phyloP scores from a whole-genome alignment of 2,888 invertebrate species.

The Cancer borealis region DNA sequence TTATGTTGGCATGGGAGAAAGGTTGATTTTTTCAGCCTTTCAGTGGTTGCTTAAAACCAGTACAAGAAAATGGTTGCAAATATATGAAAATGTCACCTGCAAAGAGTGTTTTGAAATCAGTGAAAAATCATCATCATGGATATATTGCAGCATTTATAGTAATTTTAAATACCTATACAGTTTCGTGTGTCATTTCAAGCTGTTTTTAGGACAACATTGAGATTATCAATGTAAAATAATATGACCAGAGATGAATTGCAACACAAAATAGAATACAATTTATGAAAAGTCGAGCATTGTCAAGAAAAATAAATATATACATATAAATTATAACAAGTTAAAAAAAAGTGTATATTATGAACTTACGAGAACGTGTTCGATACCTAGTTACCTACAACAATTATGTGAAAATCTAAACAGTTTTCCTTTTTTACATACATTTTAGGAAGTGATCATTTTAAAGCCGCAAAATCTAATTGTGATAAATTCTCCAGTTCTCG shows the following conservation, averaged over 20 bases:
- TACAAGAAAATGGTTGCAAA: neutral
- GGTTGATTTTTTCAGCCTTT: neutral
- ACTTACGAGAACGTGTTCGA: neutral
- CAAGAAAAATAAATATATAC: neutral
- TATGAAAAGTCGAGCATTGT: neutral
- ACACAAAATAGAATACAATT: neutral
- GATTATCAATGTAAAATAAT: neutral
- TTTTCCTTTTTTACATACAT: constrained; percentile 12
- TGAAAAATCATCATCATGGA: neutral
- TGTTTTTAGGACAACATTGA: neutral
- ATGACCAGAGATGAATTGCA: neutral
- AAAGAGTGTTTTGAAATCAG: neutral
- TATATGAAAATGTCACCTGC: neutral
- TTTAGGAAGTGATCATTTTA: constrained; percentile 16
- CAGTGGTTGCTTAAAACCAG: neutral
- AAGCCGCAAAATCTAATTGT: constrained; percentile 30
- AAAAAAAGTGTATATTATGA: neutral
- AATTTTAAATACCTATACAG: neutral
- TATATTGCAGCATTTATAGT: neutral
- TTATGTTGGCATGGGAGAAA: neutral
- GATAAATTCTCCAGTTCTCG: constrained; percentile 1
- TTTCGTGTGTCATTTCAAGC: neutral
- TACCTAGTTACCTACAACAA: neutral
- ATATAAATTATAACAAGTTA: neutral
- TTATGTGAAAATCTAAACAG: constrained; percentile 1